These are phyloP conservation scores for Oncorhynchus kisutch DNA, from an alignment of 2,113 vertebrate species.

Conservation along the genomic window DNA sequence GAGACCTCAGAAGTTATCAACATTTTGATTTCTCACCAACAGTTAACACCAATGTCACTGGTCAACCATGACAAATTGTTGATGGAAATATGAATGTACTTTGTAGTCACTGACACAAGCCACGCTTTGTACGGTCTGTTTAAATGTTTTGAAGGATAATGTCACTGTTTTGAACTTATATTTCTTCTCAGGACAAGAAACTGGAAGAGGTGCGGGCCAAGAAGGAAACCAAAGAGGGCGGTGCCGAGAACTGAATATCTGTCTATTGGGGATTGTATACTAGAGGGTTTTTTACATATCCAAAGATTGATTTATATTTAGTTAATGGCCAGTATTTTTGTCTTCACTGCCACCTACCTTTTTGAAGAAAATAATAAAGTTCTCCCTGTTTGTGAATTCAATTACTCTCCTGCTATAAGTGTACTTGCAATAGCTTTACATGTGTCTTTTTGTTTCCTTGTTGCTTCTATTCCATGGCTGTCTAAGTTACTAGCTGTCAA, in stretches of 20 bases:
- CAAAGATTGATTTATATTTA: constrained; percentile 84
- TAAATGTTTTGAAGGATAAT: no score
- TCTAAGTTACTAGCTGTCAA: no score
- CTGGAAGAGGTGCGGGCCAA: constrained; percentile 95
- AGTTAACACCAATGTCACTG: no score
- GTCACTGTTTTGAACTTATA: background rate
- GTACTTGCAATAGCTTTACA: constrained; percentile 80
- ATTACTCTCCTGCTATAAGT: constrained; percentile 59
- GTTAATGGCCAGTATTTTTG: constrained; percentile 67
- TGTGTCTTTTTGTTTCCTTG: constrained; percentile 72
- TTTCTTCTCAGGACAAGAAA: constrained; percentile 86
- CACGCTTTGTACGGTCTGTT: no score
- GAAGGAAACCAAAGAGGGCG: constrained; percentile 91
- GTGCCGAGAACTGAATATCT: constrained; percentile 68
- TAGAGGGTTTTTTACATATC: constrained; percentile 82
- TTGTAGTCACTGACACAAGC: no score
- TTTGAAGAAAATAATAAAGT: constrained; percentile 56
- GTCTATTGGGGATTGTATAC: constrained; percentile 60
- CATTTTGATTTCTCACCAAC: no score
- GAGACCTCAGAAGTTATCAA: no score
- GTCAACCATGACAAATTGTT: no score
- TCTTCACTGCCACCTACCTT: constrained; percentile 52
- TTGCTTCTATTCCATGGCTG: constrained; percentile 62
- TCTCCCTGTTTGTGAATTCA: constrained; percentile 61
- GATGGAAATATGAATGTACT: no score